These are phyloP conservation scores for Paracentrotus lividus DNA, from an alignment of 53 echinoderm and acorn worm genomes.

Conservation along the genomic window DNA sequence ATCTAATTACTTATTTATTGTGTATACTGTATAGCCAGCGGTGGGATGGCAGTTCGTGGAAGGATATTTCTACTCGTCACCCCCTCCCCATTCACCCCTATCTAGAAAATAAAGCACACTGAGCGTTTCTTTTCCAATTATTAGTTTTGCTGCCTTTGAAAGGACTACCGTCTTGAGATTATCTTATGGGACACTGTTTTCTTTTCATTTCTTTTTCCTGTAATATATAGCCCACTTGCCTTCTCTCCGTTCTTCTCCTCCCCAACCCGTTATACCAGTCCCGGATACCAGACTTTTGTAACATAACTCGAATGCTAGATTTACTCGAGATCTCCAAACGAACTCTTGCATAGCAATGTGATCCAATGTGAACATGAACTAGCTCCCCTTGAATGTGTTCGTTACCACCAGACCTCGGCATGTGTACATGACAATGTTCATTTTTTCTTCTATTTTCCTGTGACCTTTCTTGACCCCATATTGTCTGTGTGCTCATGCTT, in stretches of 20 bases:
- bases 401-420: not conserved
- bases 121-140: too few species aligned
- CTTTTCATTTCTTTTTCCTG: constrained; percentile 9
- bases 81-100: not conserved
- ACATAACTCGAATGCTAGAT: not conserved
- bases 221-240: too few species aligned
- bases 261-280: not conserved
- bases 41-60: too few species aligned
- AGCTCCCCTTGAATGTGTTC: not conserved
- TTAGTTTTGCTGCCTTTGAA: too few species aligned
- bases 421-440: constrained; percentile 21
- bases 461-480: constrained; percentile 8
- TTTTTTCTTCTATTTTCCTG: not conserved
- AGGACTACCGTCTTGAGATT: too few species aligned
- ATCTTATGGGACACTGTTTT: too few species aligned
- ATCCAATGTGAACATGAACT: not conserved
- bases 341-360: not conserved
- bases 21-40: too few species aligned
- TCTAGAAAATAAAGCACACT: too few species aligned
- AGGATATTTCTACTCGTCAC: too few species aligned
- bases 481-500: constrained; percentile 6
- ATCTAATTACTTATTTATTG: too few species aligned
- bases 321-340: not conserved
- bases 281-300: not conserved
- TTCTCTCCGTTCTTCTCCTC: not conserved